Conservation (phyloP, 2,888 invertebrate genomes). For the Apamea sordens region DNA sequence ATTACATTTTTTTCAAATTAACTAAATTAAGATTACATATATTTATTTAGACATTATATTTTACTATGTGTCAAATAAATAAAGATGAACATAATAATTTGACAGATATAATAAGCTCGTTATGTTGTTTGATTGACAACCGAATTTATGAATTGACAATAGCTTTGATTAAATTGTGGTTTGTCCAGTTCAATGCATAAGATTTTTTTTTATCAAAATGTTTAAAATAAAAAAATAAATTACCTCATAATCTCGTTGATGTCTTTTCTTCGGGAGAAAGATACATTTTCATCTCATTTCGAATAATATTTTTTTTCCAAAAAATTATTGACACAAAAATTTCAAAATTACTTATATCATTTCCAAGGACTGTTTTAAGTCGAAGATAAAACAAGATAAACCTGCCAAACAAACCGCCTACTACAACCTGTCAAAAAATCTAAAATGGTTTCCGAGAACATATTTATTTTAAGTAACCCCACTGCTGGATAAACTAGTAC, state of each 20-base stretch:
- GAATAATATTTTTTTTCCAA: background rate
- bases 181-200: slow-evolving; percentile 6
- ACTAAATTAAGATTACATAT: slow-evolving; percentile 48
- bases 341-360: background rate
- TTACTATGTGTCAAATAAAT: slow-evolving; percentile 46
- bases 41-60: slow-evolving; percentile 35
- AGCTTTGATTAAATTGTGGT: slow-evolving; percentile 43
- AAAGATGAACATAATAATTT: slow-evolving; percentile 40
- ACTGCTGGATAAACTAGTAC: slow-evolving; percentile 45
- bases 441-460: slow-evolving; percentile 34
- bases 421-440: background rate
- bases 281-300: slow-evolving; percentile 20
- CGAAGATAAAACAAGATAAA: background rate
- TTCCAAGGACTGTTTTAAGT: background rate
- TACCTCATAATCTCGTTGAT: slow-evolving; percentile 33
- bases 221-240: background rate
- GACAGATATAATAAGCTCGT: slow-evolving; percentile 45
- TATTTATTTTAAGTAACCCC: slow-evolving; percentile 17
- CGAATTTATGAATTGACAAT: slow-evolving; percentile 31
- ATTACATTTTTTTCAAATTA: slow-evolving; percentile 27
- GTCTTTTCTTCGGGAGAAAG: slow-evolving; percentile 44
- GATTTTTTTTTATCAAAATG: background rate
- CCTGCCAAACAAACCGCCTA: background rate
- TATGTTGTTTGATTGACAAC: slow-evolving; percentile 53
- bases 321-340: too few species aligned